Percentiles rank a stretch among this genome's conserved stretches.
These are phyloP conservation scores for Cydia fagiglandana DNA, from an alignment of 1,140 invertebrate species.

Conservation along the genomic window DNA sequence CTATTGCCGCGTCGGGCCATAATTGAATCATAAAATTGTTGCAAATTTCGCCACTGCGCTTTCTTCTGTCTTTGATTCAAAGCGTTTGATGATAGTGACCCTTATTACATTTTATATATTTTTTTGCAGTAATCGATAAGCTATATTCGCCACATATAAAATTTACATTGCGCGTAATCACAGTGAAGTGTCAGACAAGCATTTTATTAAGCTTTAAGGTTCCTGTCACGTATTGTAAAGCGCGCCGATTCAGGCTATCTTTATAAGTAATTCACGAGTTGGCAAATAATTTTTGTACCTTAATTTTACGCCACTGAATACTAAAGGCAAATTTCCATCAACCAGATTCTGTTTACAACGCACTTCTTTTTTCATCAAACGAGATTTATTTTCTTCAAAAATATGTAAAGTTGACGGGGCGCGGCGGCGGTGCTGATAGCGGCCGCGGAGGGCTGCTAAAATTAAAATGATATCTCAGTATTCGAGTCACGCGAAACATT, in stretches of 20 bases:
- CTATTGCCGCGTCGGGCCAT: conserved; percentile 51
- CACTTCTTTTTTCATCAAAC: conserved; percentile 74
- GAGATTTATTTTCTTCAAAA: conserved; percentile 73
- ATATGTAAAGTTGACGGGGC: conserved; percentile 70
- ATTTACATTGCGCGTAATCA: background rate
- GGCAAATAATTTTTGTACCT: conserved; percentile 33
- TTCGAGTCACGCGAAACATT: conserved; percentile 78
- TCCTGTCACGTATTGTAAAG: conserved; percentile 8
- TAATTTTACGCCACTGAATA: conserved; percentile 60
- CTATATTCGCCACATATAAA: background rate
- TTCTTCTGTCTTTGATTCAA: conserved; percentile 48
- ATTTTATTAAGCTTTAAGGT: conserved; percentile 20
- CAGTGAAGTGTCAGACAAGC: background rate
- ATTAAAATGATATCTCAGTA: conserved; percentile 76
- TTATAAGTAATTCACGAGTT: conserved; percentile 26
- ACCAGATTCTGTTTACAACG: conserved; percentile 63
- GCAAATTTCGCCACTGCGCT: conserved; percentile 46
- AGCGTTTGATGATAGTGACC: conserved; percentile 38
- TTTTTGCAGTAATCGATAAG: background rate
- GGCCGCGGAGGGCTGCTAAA: conserved; percentile 54
- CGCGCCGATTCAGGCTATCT: background rate
- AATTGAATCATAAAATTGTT: conserved; percentile 66
- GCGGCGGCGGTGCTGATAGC: conserved; percentile 59
- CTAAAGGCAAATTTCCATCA: conserved; percentile 73
- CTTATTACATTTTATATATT: conserved; percentile 10